Evolutionary conservation across 2,113 vertebrate species (phyloP), one percentile per base, ranked within the genome.

Genomic region (Zootoca vivipara): DNA sequence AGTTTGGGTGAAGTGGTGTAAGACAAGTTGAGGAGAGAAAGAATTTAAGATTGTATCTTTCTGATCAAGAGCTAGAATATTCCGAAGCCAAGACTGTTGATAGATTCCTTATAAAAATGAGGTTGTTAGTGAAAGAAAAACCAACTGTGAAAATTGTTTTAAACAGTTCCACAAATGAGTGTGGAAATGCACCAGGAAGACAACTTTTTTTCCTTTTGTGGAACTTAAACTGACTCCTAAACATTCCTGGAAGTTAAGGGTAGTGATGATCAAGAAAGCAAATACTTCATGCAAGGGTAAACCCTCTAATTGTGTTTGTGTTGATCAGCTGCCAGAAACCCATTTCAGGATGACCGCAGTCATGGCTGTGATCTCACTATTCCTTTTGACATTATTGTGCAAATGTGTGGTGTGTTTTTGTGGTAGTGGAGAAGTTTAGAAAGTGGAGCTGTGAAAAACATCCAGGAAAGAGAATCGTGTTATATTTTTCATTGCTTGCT

Each of bases 201-300:
- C 88, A 85, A 69, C 80, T 90, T 24, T 0, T 85, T 85, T 90
- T 90, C 90, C 92, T 92, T 52, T 52, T 89, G 42, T 92, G 93
- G 92, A 96, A 93, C 40, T 1, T 90, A 93, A 86, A 94, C 92
- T 94, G 92, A 91, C 87, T 95, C 18, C 83, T 90, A 89, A 93
- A 92, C 95, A 93, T 96, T 96, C 92, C 95, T 97, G 90, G 95
- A 97, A 90, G 92, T 95, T 97, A 95, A 95, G 91, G 93, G 95
- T 95, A 89, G 92, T 94, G 92, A 93, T 94, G 92, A 94, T 96
- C 93, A 94, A 94, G 95, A 96, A 96, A 97, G 94, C 94, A 97
- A 97, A 96, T 96, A 97, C 96, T 97, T 97, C 96, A 96, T 91
- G 95, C 94, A 94, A 95, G 95, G 95, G 95, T 97, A 97, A 97